Evolutionary conservation across 2,888 invertebrate genomes (phyloP).

Genomic region (Apodemia mormo): DNA sequence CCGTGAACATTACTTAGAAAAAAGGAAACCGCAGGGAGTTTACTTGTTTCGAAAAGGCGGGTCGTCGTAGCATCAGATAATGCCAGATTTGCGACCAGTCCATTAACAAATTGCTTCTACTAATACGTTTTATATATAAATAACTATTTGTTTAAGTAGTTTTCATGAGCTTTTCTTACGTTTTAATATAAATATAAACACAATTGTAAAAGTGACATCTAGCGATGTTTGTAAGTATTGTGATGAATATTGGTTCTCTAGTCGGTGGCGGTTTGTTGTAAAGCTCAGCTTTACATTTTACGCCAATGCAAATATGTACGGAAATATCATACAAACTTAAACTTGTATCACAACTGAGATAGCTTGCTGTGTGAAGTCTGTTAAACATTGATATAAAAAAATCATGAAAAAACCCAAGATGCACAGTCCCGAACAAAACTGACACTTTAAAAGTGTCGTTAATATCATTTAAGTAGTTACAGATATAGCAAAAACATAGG

Average conservation of each 20-base stretch:
- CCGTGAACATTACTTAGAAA: slow-evolving; percentile 73
- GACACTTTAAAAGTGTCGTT: no score
- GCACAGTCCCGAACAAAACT: no score
- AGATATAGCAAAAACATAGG: no score
- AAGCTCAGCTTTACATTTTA: background rate
- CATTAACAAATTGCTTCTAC: slow-evolving; percentile 77
- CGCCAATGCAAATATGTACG: background rate
- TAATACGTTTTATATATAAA: slow-evolving; percentile 23
- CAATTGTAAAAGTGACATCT: slow-evolving; percentile 39
- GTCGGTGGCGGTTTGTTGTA: background rate
- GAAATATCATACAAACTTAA: background rate
- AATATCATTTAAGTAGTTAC: no score
- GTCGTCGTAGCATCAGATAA: slow-evolving; percentile 68
- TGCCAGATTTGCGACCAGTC: slow-evolving; percentile 69
- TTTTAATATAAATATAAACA: slow-evolving; percentile 41
- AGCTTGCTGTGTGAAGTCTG: no score
- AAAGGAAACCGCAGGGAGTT: slow-evolving; percentile 61
- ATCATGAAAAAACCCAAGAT: no score
- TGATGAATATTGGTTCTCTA: slow-evolving; percentile 27
- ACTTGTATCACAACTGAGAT: no score
- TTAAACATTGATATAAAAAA: no score
- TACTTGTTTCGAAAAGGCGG: slow-evolving; percentile 74
- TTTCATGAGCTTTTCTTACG: background rate
- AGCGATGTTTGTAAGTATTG: slow-evolving; percentile 27
- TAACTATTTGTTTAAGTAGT: background rate